Conservation (phyloP, 2,113 vertebrate genomes). For the Engystomops pustulosus region DNA sequence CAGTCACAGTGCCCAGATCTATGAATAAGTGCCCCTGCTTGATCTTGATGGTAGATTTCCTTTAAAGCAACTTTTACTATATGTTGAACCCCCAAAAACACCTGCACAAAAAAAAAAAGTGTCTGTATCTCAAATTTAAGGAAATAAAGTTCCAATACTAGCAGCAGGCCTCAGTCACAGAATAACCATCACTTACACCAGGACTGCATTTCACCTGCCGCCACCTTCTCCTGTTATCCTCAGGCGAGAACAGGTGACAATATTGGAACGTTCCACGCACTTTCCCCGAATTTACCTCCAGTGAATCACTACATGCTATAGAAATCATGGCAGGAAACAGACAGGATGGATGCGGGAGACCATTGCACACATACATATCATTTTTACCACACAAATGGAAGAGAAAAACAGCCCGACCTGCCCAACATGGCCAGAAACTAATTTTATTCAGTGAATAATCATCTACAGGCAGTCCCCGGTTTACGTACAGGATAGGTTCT, state of each 20-base stretch:
- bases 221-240: neutral
- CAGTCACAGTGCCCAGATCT: too few relatives aligned
- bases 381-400: neutral
- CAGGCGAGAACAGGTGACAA: conserved; percentile 4
- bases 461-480: too few relatives aligned
- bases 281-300: neutral
- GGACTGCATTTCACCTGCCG: neutral
- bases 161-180: neutral
- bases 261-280: neutral
- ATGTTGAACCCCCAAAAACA: too few relatives aligned
- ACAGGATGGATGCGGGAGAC: neutral
- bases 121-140: neutral
- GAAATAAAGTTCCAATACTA: neutral
- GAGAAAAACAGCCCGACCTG: neutral
- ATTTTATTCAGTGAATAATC: too few relatives aligned
- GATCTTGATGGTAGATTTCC: too few relatives aligned
- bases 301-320: conserved; percentile 1
- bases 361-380: neutral
- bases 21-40: too few relatives aligned
- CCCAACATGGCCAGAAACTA: too few relatives aligned
- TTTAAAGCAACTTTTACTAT: too few relatives aligned
- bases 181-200: neutral
- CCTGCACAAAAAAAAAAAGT: neutral
- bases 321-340: neutral
- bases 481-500: too few relatives aligned